Base-by-base conservation (phyloP, 1,140 invertebrate species). In the Metaphire vulgaris region DNA sequence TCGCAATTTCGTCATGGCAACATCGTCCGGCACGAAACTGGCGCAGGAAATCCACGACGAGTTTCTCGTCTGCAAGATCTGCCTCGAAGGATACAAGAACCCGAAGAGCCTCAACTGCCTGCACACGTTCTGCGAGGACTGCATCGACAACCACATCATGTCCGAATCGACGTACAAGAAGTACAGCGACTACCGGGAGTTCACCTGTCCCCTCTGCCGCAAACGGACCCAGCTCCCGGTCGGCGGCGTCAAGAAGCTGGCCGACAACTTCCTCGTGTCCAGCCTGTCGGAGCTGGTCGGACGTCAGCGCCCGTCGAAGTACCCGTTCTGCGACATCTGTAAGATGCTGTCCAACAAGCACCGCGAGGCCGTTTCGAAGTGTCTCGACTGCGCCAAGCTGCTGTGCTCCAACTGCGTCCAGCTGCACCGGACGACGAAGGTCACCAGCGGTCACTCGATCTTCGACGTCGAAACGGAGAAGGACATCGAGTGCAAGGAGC, bases 111-210 rank as follows among this genome's bases (percentile, higher is more conserved):
- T 97, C 79, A 91, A 92, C 81, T 97, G 95, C 85, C 89, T 97
- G 81, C 95, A 97, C 88, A 93, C 93, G 0, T 96, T 95, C 87
- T 96, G 94, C 87, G 93, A 96, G 87, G 87, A 90, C 69, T 97
- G 94, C 83, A 83, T 86, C 79, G 84, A 86, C 69, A 85, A 83
- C 76, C 85, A 86, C 74, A 83, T 84, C n/a, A 81, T 83, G 80
- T 84, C 83, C 14, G 84, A 86, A 76, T 82, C 83, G 70, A 83
- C 83, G 26, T 86, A 86, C 81, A 86, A 86, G 78, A 87, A 86
- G 78, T 86, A 87, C 78, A 86, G 82, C 79, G 85, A 86, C 79
- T 86, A 87, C 76, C 78, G 85, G 21, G 86, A 87, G 73, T 87
- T 87, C 80, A 86, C 86, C 1, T 87, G 86, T 78, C 86, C 86